Conservation (phyloP, 2,113 vertebrate species). For the Dromaius novaehollandiae region DNA sequence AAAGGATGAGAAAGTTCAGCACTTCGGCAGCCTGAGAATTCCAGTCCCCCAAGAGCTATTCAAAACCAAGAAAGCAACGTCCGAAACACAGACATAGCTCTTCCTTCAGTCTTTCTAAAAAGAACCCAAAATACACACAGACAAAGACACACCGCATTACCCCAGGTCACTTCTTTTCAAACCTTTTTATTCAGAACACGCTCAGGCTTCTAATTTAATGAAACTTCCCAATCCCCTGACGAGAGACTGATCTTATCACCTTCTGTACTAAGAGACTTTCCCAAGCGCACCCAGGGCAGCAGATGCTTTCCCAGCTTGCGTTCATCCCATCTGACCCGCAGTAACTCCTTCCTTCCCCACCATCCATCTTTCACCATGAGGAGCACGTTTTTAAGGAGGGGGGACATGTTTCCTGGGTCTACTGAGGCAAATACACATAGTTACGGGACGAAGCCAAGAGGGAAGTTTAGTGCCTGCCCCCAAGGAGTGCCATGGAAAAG, state of each 20-base stretch:
- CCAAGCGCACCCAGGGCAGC: conserved; percentile 2
- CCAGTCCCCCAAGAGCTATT: conserved; percentile 18
- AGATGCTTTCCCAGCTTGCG: neutral
- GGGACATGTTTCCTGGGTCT: neutral
- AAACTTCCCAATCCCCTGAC: neutral
- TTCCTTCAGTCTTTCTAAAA: neutral
- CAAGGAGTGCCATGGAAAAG: neutral
- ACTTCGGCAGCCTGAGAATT: conserved; percentile 32
- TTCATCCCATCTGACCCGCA: neutral
- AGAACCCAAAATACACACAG: neutral
- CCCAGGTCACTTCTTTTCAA: neutral
- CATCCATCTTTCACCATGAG: neutral
- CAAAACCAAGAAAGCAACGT: neutral
- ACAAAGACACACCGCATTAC: neutral
- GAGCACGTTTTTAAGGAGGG: neutral
- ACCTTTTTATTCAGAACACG: neutral
- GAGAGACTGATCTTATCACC: neutral
- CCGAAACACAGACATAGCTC: neutral
- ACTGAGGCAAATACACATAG: neutral
- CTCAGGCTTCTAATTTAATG: neutral
- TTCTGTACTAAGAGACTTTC: neutral
- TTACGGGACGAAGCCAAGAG: neutral
- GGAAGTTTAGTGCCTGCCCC: fast-evolving
- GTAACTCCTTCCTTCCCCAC: neutral
- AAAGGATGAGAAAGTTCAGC: conserved; percentile 72